phyloP scores from a whole-genome alignment of 2,888 invertebrate genomes.

The Drosophila stalkeri region DNA sequence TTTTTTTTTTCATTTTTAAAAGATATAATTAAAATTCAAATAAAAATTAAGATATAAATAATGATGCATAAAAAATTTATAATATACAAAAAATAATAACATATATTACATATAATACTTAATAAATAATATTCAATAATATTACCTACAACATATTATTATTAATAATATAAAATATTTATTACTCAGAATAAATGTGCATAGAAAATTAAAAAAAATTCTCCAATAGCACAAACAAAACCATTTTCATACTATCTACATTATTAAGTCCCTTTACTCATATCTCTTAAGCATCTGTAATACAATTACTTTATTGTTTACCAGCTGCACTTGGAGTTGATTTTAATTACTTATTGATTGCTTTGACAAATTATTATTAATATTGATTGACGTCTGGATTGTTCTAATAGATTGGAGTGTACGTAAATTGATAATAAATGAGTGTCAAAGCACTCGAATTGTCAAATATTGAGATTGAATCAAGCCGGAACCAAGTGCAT shows the following conservation, averaged over 20 bases:
- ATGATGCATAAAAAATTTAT: no score
- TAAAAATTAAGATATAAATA: no score
- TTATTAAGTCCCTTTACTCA: background rate
- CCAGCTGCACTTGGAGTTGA: background rate
- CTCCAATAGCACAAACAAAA: background rate
- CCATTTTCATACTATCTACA: no score
- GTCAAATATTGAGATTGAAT: slow-evolving; percentile 26
- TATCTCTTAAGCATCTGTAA: slow-evolving; percentile 1
- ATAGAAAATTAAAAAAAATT: no score
- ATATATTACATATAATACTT: no score
- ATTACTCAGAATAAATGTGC: no score
- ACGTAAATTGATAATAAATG: slow-evolving; percentile 54
- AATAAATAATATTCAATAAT: no score
- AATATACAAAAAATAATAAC: no score
- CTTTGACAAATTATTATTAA: slow-evolving; percentile 10
- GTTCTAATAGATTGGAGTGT: slow-evolving; percentile 40
- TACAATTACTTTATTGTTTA: slow-evolving; percentile 1
- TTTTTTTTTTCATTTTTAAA: no score
- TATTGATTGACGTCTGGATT: slow-evolving; percentile 42
- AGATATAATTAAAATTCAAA: no score
- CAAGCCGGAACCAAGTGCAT: slow-evolving; percentile 41
- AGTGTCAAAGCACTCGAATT: slow-evolving; percentile 22
- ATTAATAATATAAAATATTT: no score
- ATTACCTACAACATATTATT: no score
- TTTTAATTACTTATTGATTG: slow-evolving; percentile 19